Evolutionary conservation across 92 coral and sea anemone genomes (phyloP).

Genomic region (Palythoa grandiflora): DNA sequence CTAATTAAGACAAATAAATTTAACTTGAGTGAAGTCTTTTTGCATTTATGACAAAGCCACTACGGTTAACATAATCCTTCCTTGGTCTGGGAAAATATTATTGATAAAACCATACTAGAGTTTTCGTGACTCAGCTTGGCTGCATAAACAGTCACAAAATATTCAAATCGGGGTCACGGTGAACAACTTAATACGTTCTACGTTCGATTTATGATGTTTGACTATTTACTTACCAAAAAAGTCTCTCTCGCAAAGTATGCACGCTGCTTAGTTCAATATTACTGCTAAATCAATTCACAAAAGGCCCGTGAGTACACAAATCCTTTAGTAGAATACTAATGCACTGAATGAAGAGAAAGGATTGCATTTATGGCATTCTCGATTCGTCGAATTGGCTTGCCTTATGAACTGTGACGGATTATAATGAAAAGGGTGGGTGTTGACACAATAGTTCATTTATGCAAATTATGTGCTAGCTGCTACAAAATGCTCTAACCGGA

Average conservation of each 20-base stretch:
- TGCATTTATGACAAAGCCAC: neutral
- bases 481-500: constrained; percentile 34
- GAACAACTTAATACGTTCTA: neutral
- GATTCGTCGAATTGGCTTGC: constrained; percentile 49
- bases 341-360: neutral
- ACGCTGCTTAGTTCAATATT: constrained; percentile 30
- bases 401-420: constrained; percentile 43
- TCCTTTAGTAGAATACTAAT: neutral
- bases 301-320: neutral
- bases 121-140: neutral
- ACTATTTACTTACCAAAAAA: neutral
- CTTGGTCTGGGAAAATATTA: neutral
- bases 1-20: neutral
- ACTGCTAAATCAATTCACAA: neutral
- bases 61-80: neutral
- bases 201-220: neutral
- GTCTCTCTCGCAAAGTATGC: neutral
- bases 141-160: neutral
- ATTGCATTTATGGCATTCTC: constrained; percentile 22
- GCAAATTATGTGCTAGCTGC: constrained; percentile 17
- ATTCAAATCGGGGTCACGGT: neutral
- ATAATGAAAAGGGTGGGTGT: constrained; percentile 32
- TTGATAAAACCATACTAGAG: neutral
- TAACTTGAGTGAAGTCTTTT: neutral
- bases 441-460: constrained; percentile 41